Base-by-base conservation (phyloP, 2,888 invertebrate genomes). In the Caenorhabditis sp. region DNA sequence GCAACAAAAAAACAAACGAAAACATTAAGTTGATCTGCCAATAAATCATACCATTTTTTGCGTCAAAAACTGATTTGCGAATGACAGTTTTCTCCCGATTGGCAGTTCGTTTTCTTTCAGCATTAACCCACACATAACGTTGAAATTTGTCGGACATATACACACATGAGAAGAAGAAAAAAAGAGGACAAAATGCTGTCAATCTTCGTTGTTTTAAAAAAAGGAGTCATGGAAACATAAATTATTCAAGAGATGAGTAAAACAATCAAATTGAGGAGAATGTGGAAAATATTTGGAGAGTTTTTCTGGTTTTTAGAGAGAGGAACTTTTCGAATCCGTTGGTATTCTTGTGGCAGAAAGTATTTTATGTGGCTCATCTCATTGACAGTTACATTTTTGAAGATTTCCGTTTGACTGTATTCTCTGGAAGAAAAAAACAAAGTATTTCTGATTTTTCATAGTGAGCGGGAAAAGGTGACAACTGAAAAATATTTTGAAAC, bases 71-170 rank as follows among this genome's bases (percentile, higher is more conserved):
- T 17, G 27, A 12, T 12, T 26, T 54, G 1, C n/a, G 43, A 5
- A 43, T 8, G 26, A 26, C n/a, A n/a, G 14, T 6, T 26, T 73
- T 73, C 3, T 62, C 59, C 23, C 73, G 62, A 49, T 73, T 73
- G 10, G 49, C 24, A 26, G 58, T 62, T 10, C 73, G 53, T 37
- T 62, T 73, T 8, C 73, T 31, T 19, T 65, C 65, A 19, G 65
- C 62, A 49, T 73, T 26, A 27, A 68, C 68, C 73, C 73, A 73
- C 0, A 73, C 73, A 59, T 68, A 73, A 61, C 68, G 23, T 68
- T 73, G 64, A 51, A 73, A 73, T 43, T 59, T 58, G 21, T 61
- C 72, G 17, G 54, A 58, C 36, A 62, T 43, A 43, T 4, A 43
- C 17, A 43, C 12, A 43, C 12, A 43, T 43, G 14, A 14, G 43